Base-by-base conservation (phyloP, 2,113 vertebrate genomes). In the Gallinago paraguaiae region DNA sequence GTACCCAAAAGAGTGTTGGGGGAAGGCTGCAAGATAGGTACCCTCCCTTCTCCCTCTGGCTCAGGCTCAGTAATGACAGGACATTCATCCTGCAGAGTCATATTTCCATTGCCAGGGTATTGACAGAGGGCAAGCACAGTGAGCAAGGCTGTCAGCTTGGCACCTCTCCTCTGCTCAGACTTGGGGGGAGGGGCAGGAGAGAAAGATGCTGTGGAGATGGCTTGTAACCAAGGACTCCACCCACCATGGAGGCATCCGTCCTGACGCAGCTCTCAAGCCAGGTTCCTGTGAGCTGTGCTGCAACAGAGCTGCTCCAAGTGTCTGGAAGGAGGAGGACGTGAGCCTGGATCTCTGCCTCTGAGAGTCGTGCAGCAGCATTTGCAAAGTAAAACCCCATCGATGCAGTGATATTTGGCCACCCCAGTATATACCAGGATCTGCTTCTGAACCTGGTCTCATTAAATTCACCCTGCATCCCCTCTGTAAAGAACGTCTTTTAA, bases 231-330 rank as follows among this genome's bases (percentile, higher is more conserved):
- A 50, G 51, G 37, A 12, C 16, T 6, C 10, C 74, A 80, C 60
- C 20, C 48, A 65, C 2, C 1, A 3, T 2, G 0, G 17, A 46
- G 19, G n/a, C 12, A 74, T 50, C 18, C 0, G 0, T 69, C 31
- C 37, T n/a, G 53, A 13, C 28, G 2, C 2, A 0, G 37, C 48
- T 54, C 53, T 33, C 25, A 54, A n/a, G 30, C 12, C 1, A 2
- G 24, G 7, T 3, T 95, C 13, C 48, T 76, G 56, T 2, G 5
- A 63, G 41, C 53, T 48, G 11, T 63, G 68, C 35, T 80, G 37
- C 11, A 82, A 14, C 27, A 67, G 27, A 43, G 27, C 46, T 89
- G 65, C 65, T 89, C 19, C 25, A 67, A 33, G 46, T 1, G 3
- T 33, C 56, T 82, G 35, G 45, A 86, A 22, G 51, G 23, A 95